A percentile compares a stretch with the other conserved stretches of the same genome.
These are phyloP conservation scores for Ligdia adustata DNA, from an alignment of 2,888 invertebrate genomes.

Conservation along the genomic window DNA sequence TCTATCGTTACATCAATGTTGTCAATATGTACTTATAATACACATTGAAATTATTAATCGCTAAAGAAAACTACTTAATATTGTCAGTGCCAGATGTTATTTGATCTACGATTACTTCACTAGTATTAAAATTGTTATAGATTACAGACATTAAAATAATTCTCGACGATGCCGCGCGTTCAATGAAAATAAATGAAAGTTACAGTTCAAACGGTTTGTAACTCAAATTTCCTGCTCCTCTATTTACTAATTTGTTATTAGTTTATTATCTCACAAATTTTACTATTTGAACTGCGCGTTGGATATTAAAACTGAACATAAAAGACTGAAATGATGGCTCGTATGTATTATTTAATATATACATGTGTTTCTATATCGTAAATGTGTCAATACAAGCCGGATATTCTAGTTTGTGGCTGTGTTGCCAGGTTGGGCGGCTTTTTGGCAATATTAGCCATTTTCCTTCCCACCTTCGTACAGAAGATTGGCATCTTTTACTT, in stretches of 20 bases:
- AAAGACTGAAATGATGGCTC: slow-evolving; percentile 21
- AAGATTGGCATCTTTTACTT: no score
- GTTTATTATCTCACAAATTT: slow-evolving; percentile 21
- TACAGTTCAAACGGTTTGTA: slow-evolving; percentile 14
- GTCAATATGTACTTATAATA: no score
- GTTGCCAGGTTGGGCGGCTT: no score
- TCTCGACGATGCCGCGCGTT: neutral
- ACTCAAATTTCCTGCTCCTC: slow-evolving; percentile 15
- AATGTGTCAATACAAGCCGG: slow-evolving; percentile 52
- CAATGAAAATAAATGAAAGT: slow-evolving; percentile 11
- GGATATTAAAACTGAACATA: slow-evolving; percentile 12
- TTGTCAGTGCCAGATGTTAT: no score
- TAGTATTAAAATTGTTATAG: no score
- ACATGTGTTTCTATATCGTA: slow-evolving; percentile 39
- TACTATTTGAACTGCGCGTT: slow-evolving; percentile 11
- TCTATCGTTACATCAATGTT: no score
- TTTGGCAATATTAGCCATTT: no score
- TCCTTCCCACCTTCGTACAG: no score
- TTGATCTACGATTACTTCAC: no score
- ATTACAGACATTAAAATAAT: slow-evolving; percentile 19
- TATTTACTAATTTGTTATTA: neutral
- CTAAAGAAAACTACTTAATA: no score
- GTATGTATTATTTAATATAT: slow-evolving; percentile 30
- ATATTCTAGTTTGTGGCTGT: no score
- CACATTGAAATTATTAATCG: no score